Evolutionary conservation across 2,888 invertebrate species (phyloP).

Genomic region (Pristionchus entomophagus): DNA sequence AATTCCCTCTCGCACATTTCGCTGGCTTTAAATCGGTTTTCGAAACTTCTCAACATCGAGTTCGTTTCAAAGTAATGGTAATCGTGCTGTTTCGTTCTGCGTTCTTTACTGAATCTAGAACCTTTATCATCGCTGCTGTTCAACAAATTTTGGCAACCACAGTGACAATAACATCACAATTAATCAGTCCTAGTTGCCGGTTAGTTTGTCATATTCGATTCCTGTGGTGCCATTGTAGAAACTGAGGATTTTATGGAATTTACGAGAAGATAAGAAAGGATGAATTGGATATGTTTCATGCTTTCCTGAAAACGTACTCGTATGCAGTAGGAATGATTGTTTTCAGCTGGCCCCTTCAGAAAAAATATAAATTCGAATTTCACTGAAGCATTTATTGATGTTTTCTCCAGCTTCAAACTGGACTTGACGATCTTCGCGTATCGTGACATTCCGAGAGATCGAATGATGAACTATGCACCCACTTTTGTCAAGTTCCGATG

Average conservation of each 20-base stretch:
- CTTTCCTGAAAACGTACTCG: no score
- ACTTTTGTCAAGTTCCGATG: no score
- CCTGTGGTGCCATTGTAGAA: neutral
- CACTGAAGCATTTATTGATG: no score
- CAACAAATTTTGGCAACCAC: neutral
- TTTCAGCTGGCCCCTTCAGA: no score
- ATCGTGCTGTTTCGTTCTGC: neutral
- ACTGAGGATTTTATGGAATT: neutral
- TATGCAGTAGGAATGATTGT: no score
- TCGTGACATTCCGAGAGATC: neutral
- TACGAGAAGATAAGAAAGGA: no score
- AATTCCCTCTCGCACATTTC: neutral
- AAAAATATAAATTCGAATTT: no score
- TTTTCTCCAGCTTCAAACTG: neutral
- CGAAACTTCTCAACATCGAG: no score
- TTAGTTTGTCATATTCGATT: neutral
- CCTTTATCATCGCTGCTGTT: neutral
- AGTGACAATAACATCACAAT: neutral
- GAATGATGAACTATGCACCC: no score
- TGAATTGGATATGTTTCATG: no score
- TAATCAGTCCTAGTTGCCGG: neutral
- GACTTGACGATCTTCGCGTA: neutral
- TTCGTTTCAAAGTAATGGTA: neutral
- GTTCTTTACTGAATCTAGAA: neutral
- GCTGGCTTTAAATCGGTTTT: neutral